Base-by-base conservation (phyloP, 2,888 invertebrate genomes). In the Caenorhabditis wallacei region DNA sequence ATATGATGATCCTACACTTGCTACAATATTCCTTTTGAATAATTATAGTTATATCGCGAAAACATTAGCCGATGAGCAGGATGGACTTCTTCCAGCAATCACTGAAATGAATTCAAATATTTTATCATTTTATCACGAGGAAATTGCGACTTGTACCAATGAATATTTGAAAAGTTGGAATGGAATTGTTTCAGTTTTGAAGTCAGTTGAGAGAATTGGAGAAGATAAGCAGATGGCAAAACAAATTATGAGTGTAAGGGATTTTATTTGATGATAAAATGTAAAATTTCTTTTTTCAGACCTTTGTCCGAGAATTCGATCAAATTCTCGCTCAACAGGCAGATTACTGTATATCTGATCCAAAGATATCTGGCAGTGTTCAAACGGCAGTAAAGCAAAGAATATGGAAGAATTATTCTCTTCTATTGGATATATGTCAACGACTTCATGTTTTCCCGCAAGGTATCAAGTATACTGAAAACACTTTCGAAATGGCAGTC, bases 1-100 rank as follows among this genome's bases (percentile, higher is more conserved):
- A 16, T 88, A 86, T 63, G 86, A 87, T 24, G 87, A 86, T 22
- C 76, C 80, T 10, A 84, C 84, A 2, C 81, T 88, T 1, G 78
- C 80, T 8, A 76, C 79, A 11, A 82, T 86, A 10, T 88, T 88
- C 63, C 57, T 85, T 1, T 78, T 88, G 24, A 91, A 91, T 80
- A 91, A 91, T 79, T 85, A 88, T 71, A 89, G 88, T 54, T 90
- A 91, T 81, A 89, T 91, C 43, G 87, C 88, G 10, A 88, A 86
- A 82, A 80, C 84, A 1, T 43, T 85, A 48, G 71, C 85, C 20
- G 86, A 87, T 59, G 87, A 86, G 46, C 71, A 85, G 20, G 86
- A 82, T 56, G 88, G 85, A n/a, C 84, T 88, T 4, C 71, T 88
- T 13, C 87, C 88, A 13, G 88, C 86, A 2, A 85, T 88, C n/a